Percentiles rank a stretch among this genome's conserved stretches.
phyloP scores from a whole-genome alignment of 2,113 vertebrate genomes.

The Rhynchomys soricoides region DNA sequence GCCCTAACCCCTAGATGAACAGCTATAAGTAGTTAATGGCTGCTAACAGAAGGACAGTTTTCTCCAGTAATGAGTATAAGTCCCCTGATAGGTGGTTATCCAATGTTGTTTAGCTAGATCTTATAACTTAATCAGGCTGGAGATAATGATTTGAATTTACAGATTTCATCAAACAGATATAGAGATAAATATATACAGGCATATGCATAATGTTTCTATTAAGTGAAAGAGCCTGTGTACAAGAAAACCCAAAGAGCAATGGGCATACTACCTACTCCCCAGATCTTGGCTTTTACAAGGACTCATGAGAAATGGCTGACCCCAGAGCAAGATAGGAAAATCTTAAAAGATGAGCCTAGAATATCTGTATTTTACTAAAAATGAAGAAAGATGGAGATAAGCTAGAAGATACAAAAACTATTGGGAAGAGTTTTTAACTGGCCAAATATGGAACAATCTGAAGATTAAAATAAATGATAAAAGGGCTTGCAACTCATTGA shows the following conservation, averaged over 20 bases:
- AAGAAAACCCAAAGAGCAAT: not conserved
- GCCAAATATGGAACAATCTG: not conserved
- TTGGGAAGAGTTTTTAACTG: not conserved
- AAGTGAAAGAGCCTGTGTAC: not conserved
- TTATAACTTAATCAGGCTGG: not conserved
- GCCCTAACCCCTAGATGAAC: not conserved
- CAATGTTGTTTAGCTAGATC: not conserved
- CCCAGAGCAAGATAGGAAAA: not conserved
- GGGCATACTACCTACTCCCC: not conserved
- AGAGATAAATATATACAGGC: not conserved
- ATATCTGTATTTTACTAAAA: not conserved
- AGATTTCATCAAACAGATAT: not conserved
- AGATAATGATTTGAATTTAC: not conserved
- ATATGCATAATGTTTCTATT: not conserved
- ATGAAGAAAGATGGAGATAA: not conserved
- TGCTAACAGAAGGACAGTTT: not conserved
- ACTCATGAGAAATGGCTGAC: not conserved
- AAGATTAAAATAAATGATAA: not conserved
- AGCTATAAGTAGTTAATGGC: not conserved
- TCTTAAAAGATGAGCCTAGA: not conserved
- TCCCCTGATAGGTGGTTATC: too few relatives aligned
- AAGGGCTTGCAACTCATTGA: not conserved
- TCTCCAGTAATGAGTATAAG: not conserved
- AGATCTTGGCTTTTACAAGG: not conserved
- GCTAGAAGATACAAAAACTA: not conserved